Percentiles rank a stretch among this genome's conserved stretches.
Evolutionary conservation across 2,888 invertebrate species (phyloP).

Genomic region (Polyploca ridens): DNA sequence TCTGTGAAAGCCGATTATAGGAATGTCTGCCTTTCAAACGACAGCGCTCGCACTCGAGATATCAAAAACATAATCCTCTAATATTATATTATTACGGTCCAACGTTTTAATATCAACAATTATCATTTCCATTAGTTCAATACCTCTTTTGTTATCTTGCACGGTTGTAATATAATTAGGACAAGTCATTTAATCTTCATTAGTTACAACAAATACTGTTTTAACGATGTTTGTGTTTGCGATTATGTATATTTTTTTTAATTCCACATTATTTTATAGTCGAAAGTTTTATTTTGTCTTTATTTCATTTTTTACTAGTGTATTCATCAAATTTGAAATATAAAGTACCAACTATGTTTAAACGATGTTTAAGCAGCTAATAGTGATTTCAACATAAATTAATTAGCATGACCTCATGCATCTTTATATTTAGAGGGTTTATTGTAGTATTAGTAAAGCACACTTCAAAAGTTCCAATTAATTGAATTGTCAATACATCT

Average conservation of each 20-base stretch:
- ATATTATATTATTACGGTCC: conserved; percentile 8
- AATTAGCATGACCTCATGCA: neutral
- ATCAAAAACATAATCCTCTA: conserved; percentile 12
- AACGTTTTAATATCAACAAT: conserved; percentile 11
- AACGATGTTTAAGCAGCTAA: neutral
- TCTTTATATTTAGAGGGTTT: neutral
- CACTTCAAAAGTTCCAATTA: neutral
- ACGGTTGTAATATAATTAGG: conserved; percentile 39
- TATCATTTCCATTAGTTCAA: conserved; percentile 39
- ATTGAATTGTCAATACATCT: neutral
- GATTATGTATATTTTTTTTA: conserved; percentile 10
- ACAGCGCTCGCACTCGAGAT: conserved; percentile 10
- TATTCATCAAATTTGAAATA: neutral
- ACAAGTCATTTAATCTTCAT: conserved; percentile 43
- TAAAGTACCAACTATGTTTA: neutral
- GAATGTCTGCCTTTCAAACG: conserved; percentile 1
- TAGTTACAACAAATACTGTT: conserved; percentile 38
- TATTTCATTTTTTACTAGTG: neutral
- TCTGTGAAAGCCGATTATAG: conserved; percentile 8
- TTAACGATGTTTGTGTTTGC: conserved; percentile 22
- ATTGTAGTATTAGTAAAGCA: neutral
- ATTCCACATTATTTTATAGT: neutral
- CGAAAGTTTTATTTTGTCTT: neutral
- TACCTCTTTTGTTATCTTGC: conserved; percentile 40
- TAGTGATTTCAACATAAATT: neutral